Base-by-base conservation (phyloP, 1,140 invertebrate species). In the Scaptomyza hsui region DNA sequence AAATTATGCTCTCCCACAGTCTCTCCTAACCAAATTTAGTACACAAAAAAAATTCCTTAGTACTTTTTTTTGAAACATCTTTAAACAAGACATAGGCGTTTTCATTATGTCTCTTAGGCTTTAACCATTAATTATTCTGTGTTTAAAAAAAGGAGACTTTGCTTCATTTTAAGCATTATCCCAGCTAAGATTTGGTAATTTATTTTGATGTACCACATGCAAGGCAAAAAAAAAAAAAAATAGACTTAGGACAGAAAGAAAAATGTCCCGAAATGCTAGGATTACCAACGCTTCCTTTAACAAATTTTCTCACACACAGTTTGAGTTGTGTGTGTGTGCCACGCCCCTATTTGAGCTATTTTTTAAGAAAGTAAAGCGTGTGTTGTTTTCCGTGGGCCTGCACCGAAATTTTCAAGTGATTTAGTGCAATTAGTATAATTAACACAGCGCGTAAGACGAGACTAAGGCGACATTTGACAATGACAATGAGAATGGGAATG, bases 371-470 rank as follows among this genome's bases (percentile, higher is more conserved):
- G 9, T 2, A 6, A 79, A 45, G 35, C 37, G 41, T 37, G 24
- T 13, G 7, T 32, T 52, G 6, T 47, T 29, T 53, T 56, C 12
- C 21, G 15, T 45, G 41, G 12, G 62, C 39, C 56, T 45, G 13
- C n/a, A 45, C 76, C 1, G 62, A 74, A 74, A 72, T 86, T 86
- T 86, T 86, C 77, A 86, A 86, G 82, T 86, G 81, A 86, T 86
- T 86, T 86, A 86, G 82, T 86, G 81, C 82, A 86, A 86, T 86
- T 86, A 86, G 81, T 85, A 74, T 85, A 86, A 86, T 86, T 86
- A 86, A 86, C 81, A 81, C 73, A 70, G 77, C 47, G 32, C 61
- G 82, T 86, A 86, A 86, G 82, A 71, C 47, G 81, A 86, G 74
- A 81, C 73, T 75, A 65, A 72, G 81, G 62, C 81, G 81, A 76